Base-by-base conservation (phyloP, 30 jellyfish, hydroid and myxozoan species). In the Turritopsis dohrnii region DNA sequence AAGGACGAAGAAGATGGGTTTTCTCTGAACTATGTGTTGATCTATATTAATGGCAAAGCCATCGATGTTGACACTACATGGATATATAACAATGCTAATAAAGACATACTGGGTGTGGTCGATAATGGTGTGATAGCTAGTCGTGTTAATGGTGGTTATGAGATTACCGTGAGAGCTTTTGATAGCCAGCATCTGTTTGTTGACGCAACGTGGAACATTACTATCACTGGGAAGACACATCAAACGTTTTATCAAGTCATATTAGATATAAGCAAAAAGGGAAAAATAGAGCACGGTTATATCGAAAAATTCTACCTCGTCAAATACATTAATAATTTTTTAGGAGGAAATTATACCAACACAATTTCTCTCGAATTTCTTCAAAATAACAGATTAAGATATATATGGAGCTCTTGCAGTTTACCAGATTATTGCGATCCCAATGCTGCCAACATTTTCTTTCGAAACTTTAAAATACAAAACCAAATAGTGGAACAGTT, bases 101-200 rank as follows among this genome's bases (percentile, higher is more conserved):
- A 81, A 28, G 52, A 54, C 25, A 66, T 81, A 24, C 18, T 81
- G 7, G 66, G 65, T 8, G 26, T 53, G 8, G 66, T 81, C 8
- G 85, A 66, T 27, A 81, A 81, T 30, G 24, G 52, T 53, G 96
- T 88, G 27, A 52, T 92, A 8, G 3, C 29, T 30, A 66, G 80
- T 73, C 96, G 87, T 74, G 91, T 90, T 1, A 8, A 77, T 18
- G 30, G 66, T 3, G 96, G 96, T 65, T 88, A 88, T 72, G 85
- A 79, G 71, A 65, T 93, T 4, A 93, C 96, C 16, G 84, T 93
- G 20, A 79, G 98, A 85, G 98, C 91, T 28, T 89, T 89, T 21
- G 98, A 93, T 66, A 76, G 83, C 0, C 92, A 89, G 0, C 94
- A 89, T 28, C 73, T 72, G 18, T 88, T 72, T 71, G 96, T 80